Conservation (phyloP, 2,113 vertebrate species). For the Tylochromis polylepis region DNA sequence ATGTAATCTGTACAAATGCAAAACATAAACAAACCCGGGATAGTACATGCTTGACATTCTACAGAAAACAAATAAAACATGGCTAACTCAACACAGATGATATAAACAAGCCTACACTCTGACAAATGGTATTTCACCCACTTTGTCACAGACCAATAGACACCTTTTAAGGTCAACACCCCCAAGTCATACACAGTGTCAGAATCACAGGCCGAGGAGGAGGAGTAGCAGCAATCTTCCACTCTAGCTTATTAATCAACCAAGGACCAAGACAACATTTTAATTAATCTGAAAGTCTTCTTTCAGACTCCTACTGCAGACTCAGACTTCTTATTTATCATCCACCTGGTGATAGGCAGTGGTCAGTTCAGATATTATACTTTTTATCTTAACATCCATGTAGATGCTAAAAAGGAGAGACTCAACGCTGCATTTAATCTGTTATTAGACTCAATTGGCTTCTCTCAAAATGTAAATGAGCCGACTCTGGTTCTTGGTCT, state of each 20-base stretch:
- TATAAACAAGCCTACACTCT: too few relatives aligned
- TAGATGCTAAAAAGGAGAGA: background rate
- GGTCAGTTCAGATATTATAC: background rate
- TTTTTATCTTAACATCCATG: background rate
- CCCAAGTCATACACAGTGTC: background rate
- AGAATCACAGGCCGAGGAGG: background rate
- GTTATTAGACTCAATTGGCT: background rate
- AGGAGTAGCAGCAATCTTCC: background rate
- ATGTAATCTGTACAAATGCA: too few relatives aligned
- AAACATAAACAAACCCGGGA: too few relatives aligned
- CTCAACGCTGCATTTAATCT: background rate
- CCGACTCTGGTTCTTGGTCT: background rate
- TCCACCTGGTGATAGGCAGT: background rate
- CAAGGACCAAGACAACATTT: background rate
- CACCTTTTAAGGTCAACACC: background rate
- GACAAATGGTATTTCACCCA: too few relatives aligned
- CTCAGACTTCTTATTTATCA: background rate
- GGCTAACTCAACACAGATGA: too few relatives aligned
- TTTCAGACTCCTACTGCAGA: background rate
- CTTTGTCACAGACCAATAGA: background rate
- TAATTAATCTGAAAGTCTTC: background rate
- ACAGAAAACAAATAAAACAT: too few relatives aligned
- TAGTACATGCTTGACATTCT: too few relatives aligned
- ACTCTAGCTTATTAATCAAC: background rate
- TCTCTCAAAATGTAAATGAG: too few relatives aligned